These are phyloP conservation scores for Linnaemya vulpina DNA, from an alignment of 2,888 invertebrate genomes.

Conservation along the genomic window DNA sequence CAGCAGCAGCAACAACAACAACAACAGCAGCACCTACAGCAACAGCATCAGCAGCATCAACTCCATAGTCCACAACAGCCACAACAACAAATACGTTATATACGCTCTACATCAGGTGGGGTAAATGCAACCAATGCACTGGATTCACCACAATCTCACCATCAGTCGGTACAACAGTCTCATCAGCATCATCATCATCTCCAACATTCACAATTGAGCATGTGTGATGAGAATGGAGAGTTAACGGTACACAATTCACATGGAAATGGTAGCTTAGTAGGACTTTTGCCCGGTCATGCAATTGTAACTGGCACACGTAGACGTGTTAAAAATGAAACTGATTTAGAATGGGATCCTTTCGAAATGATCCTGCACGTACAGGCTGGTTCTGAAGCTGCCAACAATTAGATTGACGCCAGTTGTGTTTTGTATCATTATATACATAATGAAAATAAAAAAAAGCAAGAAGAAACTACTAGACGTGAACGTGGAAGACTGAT, in stretches of 20 bases:
- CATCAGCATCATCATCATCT: conserved; percentile 70
- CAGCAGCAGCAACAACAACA: conserved; percentile 68
- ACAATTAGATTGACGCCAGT: conserved; percentile 75
- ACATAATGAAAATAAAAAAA: conserved; percentile 35
- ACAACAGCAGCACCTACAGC: conserved; percentile 58
- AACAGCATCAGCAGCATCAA: conserved; percentile 48
- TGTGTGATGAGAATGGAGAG: conserved; percentile 72
- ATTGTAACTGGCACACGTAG: conserved; percentile 66
- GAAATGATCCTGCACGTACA: conserved; percentile 81
- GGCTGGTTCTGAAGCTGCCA: conserved; percentile 77
- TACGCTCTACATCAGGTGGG: conserved; percentile 66
- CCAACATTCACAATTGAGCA: conserved; percentile 72
- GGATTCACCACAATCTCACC: conserved; percentile 58
- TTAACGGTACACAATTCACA: conserved; percentile 67
- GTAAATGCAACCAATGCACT: conserved; percentile 47
- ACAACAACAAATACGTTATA: conserved; percentile 66
- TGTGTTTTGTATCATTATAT: conserved; percentile 27
- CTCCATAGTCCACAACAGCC: conserved; percentile 57
- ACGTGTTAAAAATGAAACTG: conserved; percentile 79
- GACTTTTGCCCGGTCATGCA: conserved; percentile 72
- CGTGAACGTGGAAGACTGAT: conserved; percentile 72
- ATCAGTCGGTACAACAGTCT: conserved; percentile 51
- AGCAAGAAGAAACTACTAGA: conserved; percentile 60
- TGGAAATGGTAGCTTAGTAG: conserved; percentile 62
- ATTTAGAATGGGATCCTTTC: conserved; percentile 81